phyloP scores from a whole-genome alignment of 2,888 invertebrate species.

The Cantharis lateralis region DNA sequence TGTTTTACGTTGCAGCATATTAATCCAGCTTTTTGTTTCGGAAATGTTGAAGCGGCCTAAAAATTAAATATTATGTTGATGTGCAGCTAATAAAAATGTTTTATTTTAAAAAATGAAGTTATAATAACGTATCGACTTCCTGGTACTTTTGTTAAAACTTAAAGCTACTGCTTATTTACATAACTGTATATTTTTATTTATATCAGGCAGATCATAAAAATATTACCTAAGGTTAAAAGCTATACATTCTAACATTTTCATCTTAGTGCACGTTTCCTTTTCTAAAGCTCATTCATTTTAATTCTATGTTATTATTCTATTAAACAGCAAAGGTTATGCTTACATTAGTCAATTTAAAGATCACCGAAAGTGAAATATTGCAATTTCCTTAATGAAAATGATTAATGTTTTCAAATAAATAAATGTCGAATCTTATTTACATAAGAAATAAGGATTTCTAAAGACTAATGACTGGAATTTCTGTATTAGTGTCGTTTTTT shows the following conservation, averaged over 20 bases:
- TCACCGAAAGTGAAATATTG: slow-evolving; percentile 2
- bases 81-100: background rate
- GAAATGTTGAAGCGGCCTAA: background rate
- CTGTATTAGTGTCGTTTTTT: background rate
- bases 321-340: background rate
- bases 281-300: background rate
- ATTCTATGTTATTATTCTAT: background rate
- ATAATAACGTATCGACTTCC: background rate
- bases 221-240: background rate
- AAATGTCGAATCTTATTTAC: background rate
- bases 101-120: background rate
- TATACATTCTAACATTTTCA: background rate
- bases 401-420: background rate
- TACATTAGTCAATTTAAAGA: background rate
- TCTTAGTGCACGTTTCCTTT: background rate
- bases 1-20: background rate
- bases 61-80: background rate
- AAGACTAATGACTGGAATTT: background rate
- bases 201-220: background rate
- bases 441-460: background rate
- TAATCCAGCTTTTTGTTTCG: background rate
- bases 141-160: background rate
- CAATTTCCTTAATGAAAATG: background rate
- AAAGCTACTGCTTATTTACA: background rate
- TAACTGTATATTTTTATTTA: background rate